These are phyloP conservation scores for Typhlichthys eigenmanni DNA, from an alignment of 2,797 vertebrate species.

Conservation along the genomic window DNA sequence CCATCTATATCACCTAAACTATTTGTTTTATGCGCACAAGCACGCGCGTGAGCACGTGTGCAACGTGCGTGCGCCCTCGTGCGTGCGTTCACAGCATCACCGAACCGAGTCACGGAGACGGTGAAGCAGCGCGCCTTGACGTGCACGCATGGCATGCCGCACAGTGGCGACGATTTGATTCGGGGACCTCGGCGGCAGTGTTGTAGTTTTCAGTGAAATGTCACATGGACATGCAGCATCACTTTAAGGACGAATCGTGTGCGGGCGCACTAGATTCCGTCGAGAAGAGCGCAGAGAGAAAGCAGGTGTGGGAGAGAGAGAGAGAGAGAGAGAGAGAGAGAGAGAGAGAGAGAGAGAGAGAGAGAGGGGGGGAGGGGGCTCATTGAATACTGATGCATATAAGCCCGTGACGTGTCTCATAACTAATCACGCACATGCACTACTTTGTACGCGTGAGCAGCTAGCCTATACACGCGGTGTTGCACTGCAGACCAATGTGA, in stretches of 20 bases:
- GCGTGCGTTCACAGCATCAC: too few relatives aligned
- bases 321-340: too few relatives aligned
- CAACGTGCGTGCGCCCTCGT: too few relatives aligned
- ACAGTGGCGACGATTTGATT: neutral
- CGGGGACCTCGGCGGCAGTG: neutral
- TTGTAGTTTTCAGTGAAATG: constrained; percentile 18
- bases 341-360: too few relatives aligned
- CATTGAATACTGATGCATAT: constrained; percentile 14
- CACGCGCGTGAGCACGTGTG: too few relatives aligned
- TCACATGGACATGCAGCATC: constrained; percentile 51
- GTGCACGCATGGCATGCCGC: too few relatives aligned
- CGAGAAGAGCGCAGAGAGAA: neutral
- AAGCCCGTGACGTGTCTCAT: constrained; percentile 44
- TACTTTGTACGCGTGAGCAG: constrained; percentile 55
- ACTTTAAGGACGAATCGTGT: constrained; percentile 28
- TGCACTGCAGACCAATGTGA: constrained; percentile 65
- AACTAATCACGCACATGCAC: constrained; percentile 63
- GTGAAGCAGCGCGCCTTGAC: too few relatives aligned
- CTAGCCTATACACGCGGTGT: constrained; percentile 50
- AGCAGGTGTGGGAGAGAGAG: too few relatives aligned
- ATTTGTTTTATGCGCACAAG: too few relatives aligned
- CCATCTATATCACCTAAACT: too few relatives aligned
- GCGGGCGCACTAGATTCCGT: neutral
- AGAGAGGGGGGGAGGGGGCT: constrained; percentile 12
- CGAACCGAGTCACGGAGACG: too few relatives aligned